Percentiles rank a stretch among this genome's conserved stretches.
phyloP scores from a whole-genome alignment of 1,140 invertebrate species.

The Cotesia typhae region DNA sequence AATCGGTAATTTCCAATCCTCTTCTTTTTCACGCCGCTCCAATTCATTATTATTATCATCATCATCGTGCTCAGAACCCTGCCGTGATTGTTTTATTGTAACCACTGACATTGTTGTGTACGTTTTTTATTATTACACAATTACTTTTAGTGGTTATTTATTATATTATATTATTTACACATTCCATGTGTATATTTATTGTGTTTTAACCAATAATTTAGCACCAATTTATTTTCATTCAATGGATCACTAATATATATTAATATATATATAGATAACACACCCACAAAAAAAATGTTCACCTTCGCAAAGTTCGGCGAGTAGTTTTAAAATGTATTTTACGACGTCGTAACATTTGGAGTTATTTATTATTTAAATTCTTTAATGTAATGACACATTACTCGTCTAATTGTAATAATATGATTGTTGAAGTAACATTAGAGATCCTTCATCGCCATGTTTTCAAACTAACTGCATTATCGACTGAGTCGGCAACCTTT shows the following conservation, averaged over 20 bases:
- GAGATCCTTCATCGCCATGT: constrained; percentile 9
- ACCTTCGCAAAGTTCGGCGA: constrained; percentile 1
- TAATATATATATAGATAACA: constrained; percentile 2
- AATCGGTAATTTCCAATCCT: constrained; percentile 73
- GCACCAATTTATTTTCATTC: neutral
- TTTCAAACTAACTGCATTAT: constrained; percentile 8
- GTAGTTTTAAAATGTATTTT: neutral
- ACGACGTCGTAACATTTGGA: neutral
- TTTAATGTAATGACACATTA: neutral
- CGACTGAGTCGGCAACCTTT: neutral
- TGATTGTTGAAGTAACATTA: neutral
- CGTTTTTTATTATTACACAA: too few relatives aligned
- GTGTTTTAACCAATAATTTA: too few relatives aligned
- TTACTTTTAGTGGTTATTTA: too few relatives aligned
- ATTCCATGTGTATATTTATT: too few relatives aligned
- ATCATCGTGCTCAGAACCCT: constrained; percentile 5
- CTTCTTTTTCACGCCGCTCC: constrained; percentile 23
- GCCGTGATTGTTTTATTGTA: too few relatives aligned
- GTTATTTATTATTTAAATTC: neutral
- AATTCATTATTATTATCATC: constrained; percentile 14
- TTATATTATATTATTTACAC: too few relatives aligned
- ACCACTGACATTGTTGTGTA: constrained; percentile 25
- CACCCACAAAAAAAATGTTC: neutral
- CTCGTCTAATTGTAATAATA: neutral
- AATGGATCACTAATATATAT: constrained; percentile 2